Base-by-base conservation (phyloP, 2,113 vertebrate species). In the Copsychus sechellarum region DNA sequence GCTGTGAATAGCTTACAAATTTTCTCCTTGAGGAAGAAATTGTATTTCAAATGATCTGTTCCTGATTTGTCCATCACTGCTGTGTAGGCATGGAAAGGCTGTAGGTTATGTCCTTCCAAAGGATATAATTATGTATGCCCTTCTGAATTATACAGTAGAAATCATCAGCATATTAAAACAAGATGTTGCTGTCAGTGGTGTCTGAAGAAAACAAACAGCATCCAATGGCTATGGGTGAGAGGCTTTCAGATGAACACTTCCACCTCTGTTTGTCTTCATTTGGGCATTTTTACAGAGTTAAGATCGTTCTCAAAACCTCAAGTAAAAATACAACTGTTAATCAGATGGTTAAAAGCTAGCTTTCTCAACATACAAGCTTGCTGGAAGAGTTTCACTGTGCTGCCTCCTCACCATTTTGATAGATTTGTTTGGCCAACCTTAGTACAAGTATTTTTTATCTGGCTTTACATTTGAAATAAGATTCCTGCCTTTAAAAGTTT, bases 401-500 rank as follows among this genome's bases (percentile, higher is more conserved):
- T 78, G 45, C 56, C 2, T 5, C 64, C 64, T 76, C 73, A 92
- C 56, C 31, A 3, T 57, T 40, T 62, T 51, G 60, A 18, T 64
- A 45, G 45, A 77, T 47, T 21, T 42, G 26, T 79, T 90, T 77
- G 83, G 53, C 64, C 65, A 82, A 19, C 60, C 86, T 90, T 88
- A 64, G 66, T 86, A 65, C 54, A 73, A 90, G 71, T 70, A n/a
- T 71, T 91, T 94, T 54, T 5, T 56, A 51, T 71, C 61, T 6
- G 2, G 34, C 77, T 95, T 88, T 72, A 65, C 43, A 24, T 92
- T 47, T 69, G 81, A 91, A 91, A 93, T 89, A 40, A 88, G 54
- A 53, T 88, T 66, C 43, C 61, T 79, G 79, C 69, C 83, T 91
- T 74, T 74, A 43, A 43, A 94, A 78, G 64, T 86, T 93, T 92